Conservation (phyloP, 2,113 vertebrate species). For the Grallaria varia region DNA sequence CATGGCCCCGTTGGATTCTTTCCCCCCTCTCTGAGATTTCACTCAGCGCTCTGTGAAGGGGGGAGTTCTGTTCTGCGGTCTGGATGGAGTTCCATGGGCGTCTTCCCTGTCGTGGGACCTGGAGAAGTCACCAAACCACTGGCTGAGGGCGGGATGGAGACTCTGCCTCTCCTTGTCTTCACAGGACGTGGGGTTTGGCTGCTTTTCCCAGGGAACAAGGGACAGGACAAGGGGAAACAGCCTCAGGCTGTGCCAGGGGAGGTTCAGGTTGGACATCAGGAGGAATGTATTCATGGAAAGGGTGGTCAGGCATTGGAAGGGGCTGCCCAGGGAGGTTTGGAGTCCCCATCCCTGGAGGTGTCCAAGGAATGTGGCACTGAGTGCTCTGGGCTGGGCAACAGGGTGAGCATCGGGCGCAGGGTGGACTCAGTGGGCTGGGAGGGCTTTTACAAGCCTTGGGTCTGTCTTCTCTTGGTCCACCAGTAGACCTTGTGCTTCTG, state of each 20-base stretch:
- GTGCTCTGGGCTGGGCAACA: background rate
- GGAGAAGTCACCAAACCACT: background rate
- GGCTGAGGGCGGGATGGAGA: background rate
- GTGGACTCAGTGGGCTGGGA: background rate
- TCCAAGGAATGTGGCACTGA: background rate
- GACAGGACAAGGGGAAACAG: background rate
- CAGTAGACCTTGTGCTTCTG: background rate
- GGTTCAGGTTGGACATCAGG: background rate
- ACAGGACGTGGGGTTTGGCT: background rate
- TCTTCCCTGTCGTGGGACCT: rapidly evolving
- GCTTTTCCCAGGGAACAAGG: background rate
- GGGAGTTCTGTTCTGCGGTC: background rate
- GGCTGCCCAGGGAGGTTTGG: background rate
- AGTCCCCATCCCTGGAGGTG: background rate
- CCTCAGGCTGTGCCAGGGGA: background rate
- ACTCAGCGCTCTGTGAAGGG: background rate
- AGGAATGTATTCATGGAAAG: background rate
- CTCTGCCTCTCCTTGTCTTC: background rate
- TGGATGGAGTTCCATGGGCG: background rate
- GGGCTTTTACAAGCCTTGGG: background rate
- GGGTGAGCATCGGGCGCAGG: background rate
- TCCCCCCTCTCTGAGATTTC: background rate
- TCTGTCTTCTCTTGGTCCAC: background rate
- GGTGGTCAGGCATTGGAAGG: background rate
- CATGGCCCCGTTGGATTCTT: background rate